Percentiles rank a stretch among this genome's conserved stretches.
These are phyloP conservation scores for Scopus umbretta DNA, from an alignment of 2,113 vertebrate genomes.

Conservation along the genomic window DNA sequence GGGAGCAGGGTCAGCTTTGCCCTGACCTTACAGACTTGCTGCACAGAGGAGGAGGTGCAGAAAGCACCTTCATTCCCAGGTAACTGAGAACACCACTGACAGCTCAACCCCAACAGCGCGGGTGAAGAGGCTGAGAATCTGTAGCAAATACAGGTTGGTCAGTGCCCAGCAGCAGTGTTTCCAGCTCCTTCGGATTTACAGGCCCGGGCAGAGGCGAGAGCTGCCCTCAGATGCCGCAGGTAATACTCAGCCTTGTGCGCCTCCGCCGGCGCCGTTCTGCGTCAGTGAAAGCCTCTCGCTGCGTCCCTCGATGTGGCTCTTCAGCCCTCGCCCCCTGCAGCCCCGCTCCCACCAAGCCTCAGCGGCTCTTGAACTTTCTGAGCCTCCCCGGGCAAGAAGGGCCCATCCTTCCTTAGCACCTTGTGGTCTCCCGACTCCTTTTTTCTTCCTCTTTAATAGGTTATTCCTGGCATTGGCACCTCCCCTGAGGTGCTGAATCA, in stretches of 20 bases:
- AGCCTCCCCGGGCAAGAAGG: neutral
- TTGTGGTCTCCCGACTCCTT: neutral
- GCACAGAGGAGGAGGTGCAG: neutral
- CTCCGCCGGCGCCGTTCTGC: rapidly evolving
- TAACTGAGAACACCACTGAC: neutral
- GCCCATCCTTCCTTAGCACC: neutral
- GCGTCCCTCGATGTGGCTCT: rapidly evolving
- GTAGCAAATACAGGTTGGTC: neutral
- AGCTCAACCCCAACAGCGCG: neutral
- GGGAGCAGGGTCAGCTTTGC: neutral
- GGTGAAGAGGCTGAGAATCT: neutral
- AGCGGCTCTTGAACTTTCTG: too few species aligned
- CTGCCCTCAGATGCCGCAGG: neutral
- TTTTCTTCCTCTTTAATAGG: neutral
- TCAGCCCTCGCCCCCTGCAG: neutral
- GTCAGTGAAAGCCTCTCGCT: rapidly evolving
- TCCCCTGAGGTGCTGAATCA: neutral
- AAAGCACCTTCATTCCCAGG: neutral
- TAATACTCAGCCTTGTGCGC: rapidly evolving
- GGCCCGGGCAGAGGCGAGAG: neutral
- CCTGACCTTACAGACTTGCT: neutral
- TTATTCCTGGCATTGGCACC: neutral
- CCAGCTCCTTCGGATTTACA: neutral
- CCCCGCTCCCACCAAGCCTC: neutral
- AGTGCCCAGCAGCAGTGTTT: rapidly evolving